A percentile compares a stretch with the other conserved stretches of the same genome.
Evolutionary conservation across 1,140 invertebrate genomes (phyloP).

Genomic region (Bombus pyrosoma): DNA sequence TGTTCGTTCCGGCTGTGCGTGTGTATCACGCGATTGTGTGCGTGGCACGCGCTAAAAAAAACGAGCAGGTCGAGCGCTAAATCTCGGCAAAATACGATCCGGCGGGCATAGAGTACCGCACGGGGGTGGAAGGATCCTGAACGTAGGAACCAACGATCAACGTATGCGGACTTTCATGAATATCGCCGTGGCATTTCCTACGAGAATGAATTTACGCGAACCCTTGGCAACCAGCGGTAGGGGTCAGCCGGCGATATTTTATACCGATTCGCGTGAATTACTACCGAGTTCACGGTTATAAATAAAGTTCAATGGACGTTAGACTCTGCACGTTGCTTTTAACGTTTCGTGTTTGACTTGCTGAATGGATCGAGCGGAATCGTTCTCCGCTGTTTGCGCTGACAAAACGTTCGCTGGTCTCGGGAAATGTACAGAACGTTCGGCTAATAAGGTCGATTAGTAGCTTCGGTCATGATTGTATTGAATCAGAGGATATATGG

Average conservation of each 20-base stretch:
- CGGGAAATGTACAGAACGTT: neutral
- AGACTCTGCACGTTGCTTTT: neutral
- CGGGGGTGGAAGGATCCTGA: neutral
- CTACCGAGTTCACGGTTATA: neutral
- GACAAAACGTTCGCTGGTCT: neutral
- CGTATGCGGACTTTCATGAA: constrained; percentile 10
- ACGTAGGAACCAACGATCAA: constrained; percentile 14
- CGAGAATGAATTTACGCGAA: constrained; percentile 42
- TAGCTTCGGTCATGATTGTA: neutral
- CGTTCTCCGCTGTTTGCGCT: neutral
- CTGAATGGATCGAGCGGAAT: neutral
- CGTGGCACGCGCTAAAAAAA: constrained; percentile 38
- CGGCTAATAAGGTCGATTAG: neutral
- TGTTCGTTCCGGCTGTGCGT: constrained; percentile 54
- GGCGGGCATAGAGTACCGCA: neutral
- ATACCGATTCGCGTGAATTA: neutral
- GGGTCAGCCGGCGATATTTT: neutral
- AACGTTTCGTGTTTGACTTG: neutral
- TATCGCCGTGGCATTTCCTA: constrained; percentile 10
- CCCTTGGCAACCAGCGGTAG: neutral
- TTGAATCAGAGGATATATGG: neutral
- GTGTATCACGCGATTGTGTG: constrained; percentile 51
- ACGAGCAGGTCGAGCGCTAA: constrained; percentile 35
- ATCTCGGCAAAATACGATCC: constrained; percentile 56
- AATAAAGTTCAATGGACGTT: neutral